Percentiles rank a stretch among this genome's conserved stretches.
These are phyloP conservation scores for Smutsia gigantea DNA, from an alignment of 2,797 vertebrate genomes.

Conservation along the genomic window DNA sequence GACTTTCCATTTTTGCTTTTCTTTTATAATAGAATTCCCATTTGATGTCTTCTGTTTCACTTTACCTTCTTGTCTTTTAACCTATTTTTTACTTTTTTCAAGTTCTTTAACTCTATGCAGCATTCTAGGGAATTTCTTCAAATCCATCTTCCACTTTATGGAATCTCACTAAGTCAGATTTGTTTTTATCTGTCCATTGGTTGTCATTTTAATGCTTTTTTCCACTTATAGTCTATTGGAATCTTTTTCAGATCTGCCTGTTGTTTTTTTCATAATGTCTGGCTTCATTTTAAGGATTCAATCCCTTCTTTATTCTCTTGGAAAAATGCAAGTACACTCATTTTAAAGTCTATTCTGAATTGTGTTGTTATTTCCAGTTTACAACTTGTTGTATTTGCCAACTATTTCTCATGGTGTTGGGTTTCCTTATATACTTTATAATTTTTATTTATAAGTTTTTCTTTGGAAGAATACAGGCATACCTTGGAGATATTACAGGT, in stretches of 20 bases:
- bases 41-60: neutral
- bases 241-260: neutral
- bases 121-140: neutral
- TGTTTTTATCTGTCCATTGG: neutral
- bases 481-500: too few species aligned
- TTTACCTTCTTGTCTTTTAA: neutral
- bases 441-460: too few species aligned
- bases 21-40: neutral
- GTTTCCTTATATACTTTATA: neutral
- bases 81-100: neutral
- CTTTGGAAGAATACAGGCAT: too few species aligned
- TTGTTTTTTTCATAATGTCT: neutral
- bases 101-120: neutral
- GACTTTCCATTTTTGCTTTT: neutral
- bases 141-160: neutral
- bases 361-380: neutral
- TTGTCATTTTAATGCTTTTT: neutral
- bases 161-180: neutral
- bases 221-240: neutral
- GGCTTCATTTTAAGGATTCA: neutral
- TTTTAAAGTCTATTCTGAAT: neutral
- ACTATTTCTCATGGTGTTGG: neutral
- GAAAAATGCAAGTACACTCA: neutral
- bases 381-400: neutral
- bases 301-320: neutral